Evolutionary conservation across 2,797 vertebrate species (phyloP).

Genomic region (Sciaenops ocellatus): DNA sequence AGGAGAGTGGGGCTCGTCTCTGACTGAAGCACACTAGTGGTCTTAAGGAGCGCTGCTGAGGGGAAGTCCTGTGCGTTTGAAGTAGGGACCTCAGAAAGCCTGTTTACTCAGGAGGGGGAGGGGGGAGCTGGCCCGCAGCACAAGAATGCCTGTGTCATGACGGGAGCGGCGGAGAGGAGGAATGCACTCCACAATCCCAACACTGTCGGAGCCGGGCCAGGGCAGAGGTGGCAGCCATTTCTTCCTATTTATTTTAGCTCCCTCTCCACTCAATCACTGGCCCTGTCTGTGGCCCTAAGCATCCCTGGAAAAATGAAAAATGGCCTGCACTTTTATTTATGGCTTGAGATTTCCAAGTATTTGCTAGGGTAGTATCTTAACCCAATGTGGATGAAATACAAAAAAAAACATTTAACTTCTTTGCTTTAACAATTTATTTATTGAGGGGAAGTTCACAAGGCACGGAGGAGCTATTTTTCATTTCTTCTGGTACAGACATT

Average conservation of each 20-base stretch:
- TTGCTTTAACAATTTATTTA: conserved; percentile 14
- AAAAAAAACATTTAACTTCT: background rate
- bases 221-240: conserved; percentile 76
- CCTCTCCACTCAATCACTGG: conserved; percentile 73
- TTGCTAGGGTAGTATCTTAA: conserved; percentile 32
- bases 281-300: conserved; percentile 66
- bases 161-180: conserved; percentile 73
- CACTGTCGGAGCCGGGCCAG: conserved; percentile 79
- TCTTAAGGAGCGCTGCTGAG: conserved; percentile 77
- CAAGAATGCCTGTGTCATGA: conserved; percentile 85
- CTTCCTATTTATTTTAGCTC: conserved; percentile 81
- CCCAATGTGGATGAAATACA: background rate
- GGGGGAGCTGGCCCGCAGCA: conserved; percentile 53
- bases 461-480: background rate
- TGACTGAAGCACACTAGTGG: conserved; percentile 69
- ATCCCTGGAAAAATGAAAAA: conserved; percentile 71
- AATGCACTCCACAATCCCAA: conserved; percentile 85
- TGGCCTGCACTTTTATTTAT: conserved; percentile 61
- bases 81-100: conserved; percentile 81
- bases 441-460: background rate
- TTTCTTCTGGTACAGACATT: background rate
- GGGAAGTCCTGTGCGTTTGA: conserved; percentile 86
- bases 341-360: conserved; percentile 36
- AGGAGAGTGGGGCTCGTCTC: conserved; percentile 10
- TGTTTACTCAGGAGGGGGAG: conserved; percentile 82